Evolutionary conservation across 1,140 invertebrate genomes (phyloP).

Genomic region (Ladona fulva): DNA sequence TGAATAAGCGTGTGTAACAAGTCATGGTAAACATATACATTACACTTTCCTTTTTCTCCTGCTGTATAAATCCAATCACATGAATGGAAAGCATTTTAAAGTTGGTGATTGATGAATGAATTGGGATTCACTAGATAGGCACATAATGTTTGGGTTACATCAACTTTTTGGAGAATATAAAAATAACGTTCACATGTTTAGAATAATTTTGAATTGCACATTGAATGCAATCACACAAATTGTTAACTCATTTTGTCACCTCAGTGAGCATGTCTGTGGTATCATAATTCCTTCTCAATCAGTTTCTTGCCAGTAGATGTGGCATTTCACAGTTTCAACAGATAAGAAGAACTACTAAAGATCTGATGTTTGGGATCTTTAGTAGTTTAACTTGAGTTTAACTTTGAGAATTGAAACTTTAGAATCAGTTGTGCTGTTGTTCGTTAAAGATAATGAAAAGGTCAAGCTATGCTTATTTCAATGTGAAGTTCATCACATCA

Average conservation of each 20-base stretch:
- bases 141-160: neutral
- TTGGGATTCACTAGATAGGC: neutral
- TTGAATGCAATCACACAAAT: neutral
- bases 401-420: too few species aligned
- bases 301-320: neutral
- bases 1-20: conserved; percentile 1
- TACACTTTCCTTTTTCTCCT: neutral
- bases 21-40: neutral
- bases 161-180: neutral
- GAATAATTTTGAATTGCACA: neutral
- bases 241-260: neutral
- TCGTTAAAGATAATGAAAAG: too few species aligned
- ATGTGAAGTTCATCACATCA: neutral
- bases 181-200: neutral
- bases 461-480: neutral
- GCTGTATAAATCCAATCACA: neutral
- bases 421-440: too few species aligned
- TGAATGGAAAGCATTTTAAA: conserved; percentile 6
- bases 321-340: neutral
- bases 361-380: neutral
- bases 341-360: too few species aligned
- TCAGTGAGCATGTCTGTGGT: neutral
- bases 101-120: neutral
- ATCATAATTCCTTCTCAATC: neutral
- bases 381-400: too few species aligned